Base-by-base conservation (phyloP, 2,888 invertebrate genomes). In the Allophyes oxyacanthae region DNA sequence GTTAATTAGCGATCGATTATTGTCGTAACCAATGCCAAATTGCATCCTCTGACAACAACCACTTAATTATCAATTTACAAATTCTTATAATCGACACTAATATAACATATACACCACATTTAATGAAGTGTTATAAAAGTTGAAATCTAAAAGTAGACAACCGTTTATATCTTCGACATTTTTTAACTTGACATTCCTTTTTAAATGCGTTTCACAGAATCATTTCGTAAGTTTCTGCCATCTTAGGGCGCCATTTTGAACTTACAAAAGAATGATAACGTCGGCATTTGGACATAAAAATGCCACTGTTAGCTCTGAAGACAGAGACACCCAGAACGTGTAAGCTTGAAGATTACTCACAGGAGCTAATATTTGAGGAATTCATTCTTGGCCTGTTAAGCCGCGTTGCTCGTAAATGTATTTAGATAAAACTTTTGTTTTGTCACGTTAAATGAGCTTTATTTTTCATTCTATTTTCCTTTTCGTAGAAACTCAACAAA, bases 351-450 rank as follows among this genome's bases (percentile, higher is more conserved):
- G 81, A 82, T 86, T 83, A 85, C 73, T 80, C 72, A 82, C 86
- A 80, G 88, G 81, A 89, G 90, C 85, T 88, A 91, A 91, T 90
- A 90, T 91, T 92, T 91, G 82, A 83, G 81, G 87, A 86, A 88
- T 89, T 86, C 78, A 77, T 81, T n/a, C 72, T 75, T 73, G 62
- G 68, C 60, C 36, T 48, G 49, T 59, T 60, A 61, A 72, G 61
- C 63, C 70, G 72, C 72, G 66, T 70, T 62, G 69, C 67, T 72
- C 65, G 69, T 68, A 65, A 69, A 72, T 64, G 56, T 54, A 59
- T 75, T 69, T 63, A 72, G 75, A 72, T 77, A 75, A 77, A 69
- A 67, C 53, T 61, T 48, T 64, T 70, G 63, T 73, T 66, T 61
- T 73, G 74, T 64, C 62, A 66, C 53, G 32, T 56, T 28, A 54